These are phyloP conservation scores for Oxycera nigricornis DNA, from an alignment of 2,888 invertebrate genomes.

Conservation along the genomic window DNA sequence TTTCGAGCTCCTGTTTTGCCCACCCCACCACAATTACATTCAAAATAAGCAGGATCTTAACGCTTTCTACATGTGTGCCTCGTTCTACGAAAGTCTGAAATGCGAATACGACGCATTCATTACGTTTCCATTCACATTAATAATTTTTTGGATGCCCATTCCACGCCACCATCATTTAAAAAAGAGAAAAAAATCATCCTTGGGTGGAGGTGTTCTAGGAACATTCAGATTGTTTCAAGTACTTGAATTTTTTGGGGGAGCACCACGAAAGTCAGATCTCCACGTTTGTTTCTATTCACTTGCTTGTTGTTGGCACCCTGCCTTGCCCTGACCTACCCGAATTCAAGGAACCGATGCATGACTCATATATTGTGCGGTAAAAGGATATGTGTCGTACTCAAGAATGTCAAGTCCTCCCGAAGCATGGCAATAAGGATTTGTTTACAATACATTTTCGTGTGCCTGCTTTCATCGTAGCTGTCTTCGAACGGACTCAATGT, in stretches of 20 bases:
- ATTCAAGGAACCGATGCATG: slow-evolving; percentile 43
- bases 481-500: background rate
- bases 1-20: slow-evolving; percentile 11
- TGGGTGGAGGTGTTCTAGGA: slow-evolving; percentile 31
- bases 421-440: background rate
- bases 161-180: slow-evolving; percentile 34
- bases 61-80: background rate
- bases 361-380: slow-evolving; percentile 44
- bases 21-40: background rate
- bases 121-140: slow-evolving; percentile 46
- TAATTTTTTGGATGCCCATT: slow-evolving; percentile 45
- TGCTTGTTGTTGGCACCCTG: slow-evolving; percentile 1
- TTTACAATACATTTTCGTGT: slow-evolving; percentile 17
- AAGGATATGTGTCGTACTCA: slow-evolving; percentile 41
- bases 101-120: slow-evolving; percentile 45
- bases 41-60: background rate
- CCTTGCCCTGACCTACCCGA: slow-evolving; percentile 18
- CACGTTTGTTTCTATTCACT: background rate
- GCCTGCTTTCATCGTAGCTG: background rate
- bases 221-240: slow-evolving; percentile 42
- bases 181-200: slow-evolving; percentile 1
- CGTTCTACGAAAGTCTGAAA: slow-evolving; percentile 34
- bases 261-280: background rate
- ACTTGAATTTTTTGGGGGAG: slow-evolving; percentile 29
- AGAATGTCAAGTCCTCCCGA: slow-evolving; percentile 16